Evolutionary conservation across 2,888 invertebrate species (phyloP), one percentile per base, ranked within the genome.

Genomic region (Dermolepida albohirtum): DNA sequence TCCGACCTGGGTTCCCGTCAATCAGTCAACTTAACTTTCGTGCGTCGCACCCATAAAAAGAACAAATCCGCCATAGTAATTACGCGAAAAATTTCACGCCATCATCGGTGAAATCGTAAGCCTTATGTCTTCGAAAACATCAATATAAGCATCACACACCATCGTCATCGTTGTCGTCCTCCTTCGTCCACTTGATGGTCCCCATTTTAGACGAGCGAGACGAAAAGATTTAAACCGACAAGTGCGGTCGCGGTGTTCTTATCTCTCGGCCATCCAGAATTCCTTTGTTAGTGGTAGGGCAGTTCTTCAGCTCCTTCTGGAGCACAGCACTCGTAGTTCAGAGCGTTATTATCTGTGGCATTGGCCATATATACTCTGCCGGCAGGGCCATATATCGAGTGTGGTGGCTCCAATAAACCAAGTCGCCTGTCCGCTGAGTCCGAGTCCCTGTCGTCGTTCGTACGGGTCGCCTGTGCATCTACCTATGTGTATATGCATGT

Each of bases 291-390:
- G 52, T 51, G 52, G 64, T 64, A 64, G 64, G 64, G 64, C 64
- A 64, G 64, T 64, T 64, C 64, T 64, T 64, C 64, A 64, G 64
- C 66, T 55, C 55, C 66, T 55, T 57, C 57, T 57, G 57, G 66
- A 57, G 66, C 66, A 50, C 50, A 57, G 57, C 55, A 57, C 57
- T 66, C 66, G 66, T 66, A 66, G 57, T 66, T 68, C 64, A 71
- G 72, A 72, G 72, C 73, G 71, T 73, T 73, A 73, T 73, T 73
- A 73, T 73, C 73, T 73, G 71, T 70, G 72, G 71, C 73, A 71
- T 71, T 73, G 72, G 70, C 72, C 72, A 72, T 74, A 73, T 74
- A 72, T 73, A 73, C 72, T 71, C 67, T 71, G 52, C 51, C 47
- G 63, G 63, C 66, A 62, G 59, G 69, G 66, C 54, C 66, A 66